Evolutionary conservation across 2,797 vertebrate genomes (phyloP).

Genomic region (Channallabes apus): DNA sequence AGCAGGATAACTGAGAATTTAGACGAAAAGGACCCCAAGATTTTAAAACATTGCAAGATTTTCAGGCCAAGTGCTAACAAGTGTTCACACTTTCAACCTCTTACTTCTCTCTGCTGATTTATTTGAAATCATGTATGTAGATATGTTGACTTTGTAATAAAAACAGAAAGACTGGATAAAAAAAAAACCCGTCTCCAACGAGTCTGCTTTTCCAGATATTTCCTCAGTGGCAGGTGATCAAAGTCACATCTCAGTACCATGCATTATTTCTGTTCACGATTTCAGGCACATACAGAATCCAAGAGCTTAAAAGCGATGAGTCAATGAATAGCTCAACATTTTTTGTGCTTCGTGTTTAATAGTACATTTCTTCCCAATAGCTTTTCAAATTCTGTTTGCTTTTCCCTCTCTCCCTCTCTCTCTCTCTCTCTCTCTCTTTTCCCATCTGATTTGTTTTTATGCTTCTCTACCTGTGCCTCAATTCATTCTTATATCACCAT

Average conservation of each 20-base stretch:
- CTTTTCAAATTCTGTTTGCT: neutral
- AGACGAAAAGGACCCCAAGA: constrained; percentile 44
- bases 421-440: neutral
- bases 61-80: constrained; percentile 71
- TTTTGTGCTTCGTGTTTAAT: neutral
- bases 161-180: constrained; percentile 90
- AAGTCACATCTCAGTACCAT: neutral
- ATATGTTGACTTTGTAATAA: constrained; percentile 99
- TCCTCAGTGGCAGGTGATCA: neutral
- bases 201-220: constrained; percentile 39
- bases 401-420: neutral
- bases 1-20: constrained; percentile 48
- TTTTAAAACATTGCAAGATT: constrained; percentile 62
- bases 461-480: neutral
- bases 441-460: neutral
- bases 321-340: neutral
- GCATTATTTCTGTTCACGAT: neutral
- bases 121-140: constrained; percentile 92
- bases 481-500: neutral
- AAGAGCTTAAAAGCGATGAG: neutral
- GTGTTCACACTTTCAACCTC: constrained; percentile 66
- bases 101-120: constrained; percentile 83
- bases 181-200: constrained; percentile 66
- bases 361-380: neutral
- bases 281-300: neutral